Conservation (phyloP, 1,140 invertebrate genomes). For the Phymastichus coffea region DNA sequence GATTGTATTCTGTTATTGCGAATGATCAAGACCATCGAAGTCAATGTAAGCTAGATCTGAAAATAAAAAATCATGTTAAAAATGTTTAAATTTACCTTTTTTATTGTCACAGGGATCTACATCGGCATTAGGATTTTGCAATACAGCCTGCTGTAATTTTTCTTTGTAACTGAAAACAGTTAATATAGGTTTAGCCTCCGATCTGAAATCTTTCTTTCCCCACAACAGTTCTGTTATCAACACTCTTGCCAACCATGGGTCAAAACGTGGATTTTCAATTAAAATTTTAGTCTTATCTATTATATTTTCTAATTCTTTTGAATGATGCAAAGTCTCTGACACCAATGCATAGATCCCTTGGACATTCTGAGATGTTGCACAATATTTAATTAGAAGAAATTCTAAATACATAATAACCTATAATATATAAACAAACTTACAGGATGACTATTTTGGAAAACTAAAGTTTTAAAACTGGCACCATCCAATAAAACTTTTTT, state of each 20-base stretch:
- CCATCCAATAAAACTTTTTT: slow-evolving; percentile 67
- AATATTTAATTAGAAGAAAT: slow-evolving; percentile 16
- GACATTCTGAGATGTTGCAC: slow-evolving; percentile 37
- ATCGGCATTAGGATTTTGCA: slow-evolving; percentile 33
- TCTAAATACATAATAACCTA: background rate
- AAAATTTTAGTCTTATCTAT: slow-evolving; percentile 64
- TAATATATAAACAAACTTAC: slow-evolving; percentile 47
- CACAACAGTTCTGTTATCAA: slow-evolving; percentile 79
- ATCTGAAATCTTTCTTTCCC: slow-evolving; percentile 69
- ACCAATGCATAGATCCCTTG: slow-evolving; percentile 63
- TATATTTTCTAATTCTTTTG: slow-evolving; percentile 63
- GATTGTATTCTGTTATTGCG: slow-evolving; percentile 50
- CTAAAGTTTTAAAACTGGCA: slow-evolving; percentile 69
- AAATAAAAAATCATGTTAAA: slow-evolving; percentile 41
- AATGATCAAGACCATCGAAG: slow-evolving; percentile 51
- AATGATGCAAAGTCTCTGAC: slow-evolving; percentile 69
- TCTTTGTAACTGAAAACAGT: slow-evolving; percentile 68
- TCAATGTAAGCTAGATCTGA: slow-evolving; percentile 37
- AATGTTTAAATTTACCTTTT: slow-evolving; percentile 46
- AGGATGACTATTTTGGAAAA: slow-evolving; percentile 69
- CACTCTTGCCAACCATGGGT: slow-evolving; percentile 70
- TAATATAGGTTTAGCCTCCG: slow-evolving; percentile 67
- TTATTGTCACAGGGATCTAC: slow-evolving; percentile 24
- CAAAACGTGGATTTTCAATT: slow-evolving; percentile 65
- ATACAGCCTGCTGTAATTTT: slow-evolving; percentile 51